Evolutionary conservation across 2,113 vertebrate genomes (phyloP).

Genomic region (Oryzias curvinotus): DNA sequence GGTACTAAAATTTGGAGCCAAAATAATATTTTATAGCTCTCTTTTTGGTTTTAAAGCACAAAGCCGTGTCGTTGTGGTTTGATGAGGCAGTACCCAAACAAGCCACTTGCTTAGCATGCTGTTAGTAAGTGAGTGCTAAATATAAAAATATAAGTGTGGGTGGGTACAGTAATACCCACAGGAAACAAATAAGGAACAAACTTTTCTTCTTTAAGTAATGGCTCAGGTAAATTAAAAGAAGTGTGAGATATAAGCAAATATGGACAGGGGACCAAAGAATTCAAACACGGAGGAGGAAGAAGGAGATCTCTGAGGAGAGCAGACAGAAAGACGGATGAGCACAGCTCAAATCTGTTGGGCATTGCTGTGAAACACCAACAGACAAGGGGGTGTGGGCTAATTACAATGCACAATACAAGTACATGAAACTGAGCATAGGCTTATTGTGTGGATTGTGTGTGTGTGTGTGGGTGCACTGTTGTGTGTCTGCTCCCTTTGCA

Average conservation of each 20-base stretch:
- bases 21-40: too few species aligned
- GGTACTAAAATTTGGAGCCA: too few species aligned
- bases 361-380: conserved; percentile 48
- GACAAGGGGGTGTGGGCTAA: conserved; percentile 54
- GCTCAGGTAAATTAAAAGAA: conserved; percentile 44
- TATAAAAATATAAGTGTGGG: too few species aligned
- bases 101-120: too few species aligned
- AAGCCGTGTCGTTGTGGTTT: too few species aligned
- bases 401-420: conserved; percentile 53
- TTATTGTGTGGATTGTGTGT: conserved; percentile 33
- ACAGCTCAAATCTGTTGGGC: conserved; percentile 31
- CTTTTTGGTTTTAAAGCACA: too few species aligned
- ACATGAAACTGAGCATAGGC: conserved; percentile 36
- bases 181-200: too few species aligned
- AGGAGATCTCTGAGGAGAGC: conserved; percentile 5
- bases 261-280: conserved; percentile 45
- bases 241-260: conserved; percentile 46
- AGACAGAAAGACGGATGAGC: conserved; percentile 52
- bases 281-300: conserved; percentile 18
- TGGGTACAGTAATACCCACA: too few species aligned
- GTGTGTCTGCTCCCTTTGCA: conserved; percentile 53
- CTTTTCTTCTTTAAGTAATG: conserved; percentile 7
- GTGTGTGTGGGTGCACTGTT: conserved; percentile 28
- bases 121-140: too few species aligned
- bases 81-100: too few species aligned